phyloP scores from a whole-genome alignment of 2,888 invertebrate species.

The Anodontia alba region DNA sequence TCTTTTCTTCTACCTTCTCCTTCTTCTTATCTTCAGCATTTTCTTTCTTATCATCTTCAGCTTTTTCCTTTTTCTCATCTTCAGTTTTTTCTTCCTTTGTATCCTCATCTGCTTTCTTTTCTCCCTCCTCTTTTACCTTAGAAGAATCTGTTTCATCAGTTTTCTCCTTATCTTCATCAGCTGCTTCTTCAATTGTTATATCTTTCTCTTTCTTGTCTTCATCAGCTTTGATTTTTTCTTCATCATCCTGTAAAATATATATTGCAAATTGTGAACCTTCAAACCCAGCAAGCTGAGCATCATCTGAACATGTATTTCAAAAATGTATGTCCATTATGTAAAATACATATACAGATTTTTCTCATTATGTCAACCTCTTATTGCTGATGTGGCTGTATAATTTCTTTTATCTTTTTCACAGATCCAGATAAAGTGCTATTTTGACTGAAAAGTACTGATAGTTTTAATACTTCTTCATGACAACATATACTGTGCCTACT shows the following conservation, averaged over 20 bases:
- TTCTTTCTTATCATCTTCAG: conserved; percentile 33
- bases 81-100: conserved; percentile 17
- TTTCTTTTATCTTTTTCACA: too few species aligned
- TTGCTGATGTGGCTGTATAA: too few species aligned
- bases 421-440: too few species aligned
- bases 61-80: conserved; percentile 23
- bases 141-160: conserved; percentile 27
- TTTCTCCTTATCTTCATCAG: conserved; percentile 43
- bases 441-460: too few species aligned
- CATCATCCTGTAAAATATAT: conserved; percentile 50
- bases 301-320: too few species aligned
- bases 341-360: too few species aligned
- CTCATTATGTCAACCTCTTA: too few species aligned
- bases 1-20: not conserved
- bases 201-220: conserved; percentile 59
- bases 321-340: too few species aligned
- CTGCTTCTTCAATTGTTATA: conserved; percentile 48
- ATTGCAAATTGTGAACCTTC: too few species aligned
- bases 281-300: too few species aligned
- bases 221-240: conserved; percentile 53
- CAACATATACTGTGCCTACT: too few species aligned
- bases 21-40: conserved; percentile 14
- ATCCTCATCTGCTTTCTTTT: conserved; percentile 29
- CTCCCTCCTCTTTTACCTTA: conserved; percentile 22
- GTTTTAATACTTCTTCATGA: too few species aligned